A percentile compares a stretch with the other conserved stretches of the same genome.
phyloP scores from a whole-genome alignment of 2,797 vertebrate species.

The Coendou prehensilis region DNA sequence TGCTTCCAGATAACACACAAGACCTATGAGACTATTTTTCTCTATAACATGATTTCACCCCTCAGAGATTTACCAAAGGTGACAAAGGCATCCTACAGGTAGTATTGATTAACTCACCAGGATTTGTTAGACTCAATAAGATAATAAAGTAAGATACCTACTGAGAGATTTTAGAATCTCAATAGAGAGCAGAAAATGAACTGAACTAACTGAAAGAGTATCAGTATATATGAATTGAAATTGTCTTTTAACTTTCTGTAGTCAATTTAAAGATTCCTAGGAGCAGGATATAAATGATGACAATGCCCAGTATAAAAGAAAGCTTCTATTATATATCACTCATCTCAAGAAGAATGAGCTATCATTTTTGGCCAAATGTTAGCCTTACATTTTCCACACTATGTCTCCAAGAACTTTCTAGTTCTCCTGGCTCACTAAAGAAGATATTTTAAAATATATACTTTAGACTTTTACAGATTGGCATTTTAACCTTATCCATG shows the following conservation, averaged over 20 bases:
- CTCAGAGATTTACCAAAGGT: neutral
- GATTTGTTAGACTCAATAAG: conserved; percentile 24
- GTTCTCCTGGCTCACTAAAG: neutral
- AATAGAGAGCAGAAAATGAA: conserved; percentile 66
- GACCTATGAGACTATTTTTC: neutral
- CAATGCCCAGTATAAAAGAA: neutral
- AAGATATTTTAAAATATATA: conserved; percentile 35
- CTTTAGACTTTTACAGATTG: neutral
- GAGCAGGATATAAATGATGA: conserved; percentile 38
- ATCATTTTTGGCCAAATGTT: neutral
- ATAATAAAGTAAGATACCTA: conserved; percentile 48
- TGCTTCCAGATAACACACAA: neutral
- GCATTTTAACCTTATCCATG: conserved; percentile 5
- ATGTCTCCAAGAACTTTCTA: neutral
- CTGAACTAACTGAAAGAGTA: conserved; percentile 25
- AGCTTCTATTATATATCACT: conserved; percentile 8
- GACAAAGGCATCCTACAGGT: neutral
- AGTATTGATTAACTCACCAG: conserved; percentile 16
- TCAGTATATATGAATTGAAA: conserved; percentile 51
- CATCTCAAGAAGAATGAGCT: conserved; percentile 17
- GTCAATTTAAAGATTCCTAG: conserved; percentile 57
- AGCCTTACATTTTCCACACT: conserved; percentile 36
- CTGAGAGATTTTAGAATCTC: conserved; percentile 57
- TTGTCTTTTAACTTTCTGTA: conserved; percentile 28
- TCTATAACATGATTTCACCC: neutral